Conservation (phyloP, 2,113 vertebrate species). For the Okapia johnstoni region DNA sequence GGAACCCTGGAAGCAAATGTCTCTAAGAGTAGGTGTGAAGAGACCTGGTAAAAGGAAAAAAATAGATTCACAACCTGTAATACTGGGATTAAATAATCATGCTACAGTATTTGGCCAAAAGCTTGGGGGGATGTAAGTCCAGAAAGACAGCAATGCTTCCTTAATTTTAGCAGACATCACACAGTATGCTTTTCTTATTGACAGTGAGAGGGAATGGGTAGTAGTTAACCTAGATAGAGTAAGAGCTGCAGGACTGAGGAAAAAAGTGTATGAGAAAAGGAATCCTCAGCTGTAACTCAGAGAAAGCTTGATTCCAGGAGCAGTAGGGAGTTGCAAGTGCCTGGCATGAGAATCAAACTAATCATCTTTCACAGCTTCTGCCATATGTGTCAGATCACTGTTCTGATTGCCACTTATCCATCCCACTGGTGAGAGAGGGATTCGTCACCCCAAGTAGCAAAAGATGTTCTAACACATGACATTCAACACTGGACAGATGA, state of each 20-base stretch:
- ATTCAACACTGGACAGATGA: rapidly evolving
- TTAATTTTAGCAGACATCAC: not conserved
- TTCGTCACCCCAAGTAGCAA: not conserved
- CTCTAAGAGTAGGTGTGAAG: not conserved
- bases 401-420: not conserved
- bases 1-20: not conserved
- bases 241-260: not conserved
- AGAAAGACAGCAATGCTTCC: not conserved
- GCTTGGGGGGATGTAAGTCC: not conserved
- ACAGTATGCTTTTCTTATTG: not conserved
- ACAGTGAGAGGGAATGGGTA: not conserved
- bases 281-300: not conserved
- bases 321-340: not conserved
- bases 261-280: not conserved
- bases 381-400: not conserved
- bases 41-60: not conserved
- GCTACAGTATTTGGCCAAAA: not conserved
- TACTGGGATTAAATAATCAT: not conserved
- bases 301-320: not conserved
- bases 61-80: not conserved
- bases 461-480: not conserved
- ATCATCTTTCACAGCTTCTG: not conserved
- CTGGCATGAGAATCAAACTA: not conserved
- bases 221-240: not conserved
- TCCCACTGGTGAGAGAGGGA: too few species aligned